phyloP scores from a whole-genome alignment of 2,888 invertebrate species.

The Catotricha subobsoleta region DNA sequence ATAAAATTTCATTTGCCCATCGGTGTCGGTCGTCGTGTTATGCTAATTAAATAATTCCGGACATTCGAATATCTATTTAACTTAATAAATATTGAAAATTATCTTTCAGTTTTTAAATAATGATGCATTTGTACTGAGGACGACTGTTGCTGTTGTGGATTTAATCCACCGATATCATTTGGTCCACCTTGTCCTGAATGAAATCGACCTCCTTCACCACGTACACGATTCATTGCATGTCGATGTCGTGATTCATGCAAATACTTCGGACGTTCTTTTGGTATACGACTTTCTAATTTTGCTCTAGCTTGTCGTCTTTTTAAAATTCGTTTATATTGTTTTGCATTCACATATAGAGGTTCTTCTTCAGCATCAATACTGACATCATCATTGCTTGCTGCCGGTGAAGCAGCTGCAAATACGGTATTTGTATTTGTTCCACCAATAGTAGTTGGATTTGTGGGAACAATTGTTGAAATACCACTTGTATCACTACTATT shows the following conservation, averaged over 20 bases:
- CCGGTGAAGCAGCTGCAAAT: slow-evolving; percentile 10
- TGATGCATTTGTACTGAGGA: neutral
- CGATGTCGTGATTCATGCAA: slow-evolving; percentile 93
- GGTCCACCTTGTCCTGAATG: slow-evolving; percentile 43
- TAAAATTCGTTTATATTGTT: slow-evolving; percentile 91
- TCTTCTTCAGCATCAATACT: slow-evolving; percentile 55
- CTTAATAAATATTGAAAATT: too few relatives aligned
- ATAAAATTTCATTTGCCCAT: too few relatives aligned
- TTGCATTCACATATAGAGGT: slow-evolving; percentile 93
- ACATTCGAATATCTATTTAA: too few relatives aligned
- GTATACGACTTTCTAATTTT: slow-evolving; percentile 89
- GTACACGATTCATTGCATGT: slow-evolving; percentile 92
- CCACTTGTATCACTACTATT: neutral
- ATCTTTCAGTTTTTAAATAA: too few relatives aligned
- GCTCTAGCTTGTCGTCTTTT: slow-evolving; percentile 88
- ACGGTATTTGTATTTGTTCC: slow-evolving; percentile 18
- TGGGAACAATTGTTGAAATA: neutral
- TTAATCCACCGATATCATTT: neutral
- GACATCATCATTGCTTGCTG: slow-evolving; percentile 11
- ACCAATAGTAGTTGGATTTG: slow-evolving; percentile 9
- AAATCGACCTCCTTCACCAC: slow-evolving; percentile 93
- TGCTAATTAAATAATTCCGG: too few relatives aligned
- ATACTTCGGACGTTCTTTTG: slow-evolving; percentile 93
- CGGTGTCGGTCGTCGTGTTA: too few relatives aligned
- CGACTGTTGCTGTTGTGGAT: neutral